Conservation (phyloP, 2,113 vertebrate genomes). For the Lates calcarifer region DNA sequence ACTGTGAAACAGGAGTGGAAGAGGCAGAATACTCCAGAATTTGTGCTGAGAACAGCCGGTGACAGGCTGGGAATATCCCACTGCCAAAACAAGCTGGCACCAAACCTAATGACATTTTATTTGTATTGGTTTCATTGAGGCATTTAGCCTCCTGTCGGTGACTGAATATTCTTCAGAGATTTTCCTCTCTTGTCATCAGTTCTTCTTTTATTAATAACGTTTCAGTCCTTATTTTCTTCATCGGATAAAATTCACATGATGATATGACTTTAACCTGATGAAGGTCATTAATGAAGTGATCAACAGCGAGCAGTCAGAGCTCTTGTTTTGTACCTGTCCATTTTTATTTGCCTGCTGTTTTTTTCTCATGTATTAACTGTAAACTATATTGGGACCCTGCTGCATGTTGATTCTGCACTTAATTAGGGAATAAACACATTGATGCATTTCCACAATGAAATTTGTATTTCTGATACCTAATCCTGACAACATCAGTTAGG, state of each 20-base stretch:
- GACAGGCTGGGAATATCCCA: background rate
- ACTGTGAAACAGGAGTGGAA: background rate
- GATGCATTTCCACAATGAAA: no score
- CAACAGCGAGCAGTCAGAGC: no score
- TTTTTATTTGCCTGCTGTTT: no score
- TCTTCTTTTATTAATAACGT: background rate
- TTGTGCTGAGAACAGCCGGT: slow-evolving; percentile 1
- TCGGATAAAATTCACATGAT: background rate
- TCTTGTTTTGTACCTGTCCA: no score
- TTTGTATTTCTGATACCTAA: background rate
- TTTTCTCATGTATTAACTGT: no score
- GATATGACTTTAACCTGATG: background rate
- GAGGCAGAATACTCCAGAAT: background rate
- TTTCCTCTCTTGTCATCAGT: background rate
- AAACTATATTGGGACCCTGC: no score
- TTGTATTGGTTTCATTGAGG: slow-evolving; percentile 14
- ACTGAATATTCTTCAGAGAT: slow-evolving; percentile 1
- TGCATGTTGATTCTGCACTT: no score
- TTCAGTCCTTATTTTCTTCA: background rate
- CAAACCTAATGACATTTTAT: background rate
- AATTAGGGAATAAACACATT: no score
- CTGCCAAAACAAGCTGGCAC: slow-evolving; percentile 35
- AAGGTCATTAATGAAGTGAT: background rate
- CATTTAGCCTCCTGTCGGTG: slow-evolving; percentile 15
- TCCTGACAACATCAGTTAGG: no score